Conservation (phyloP, 1,140 invertebrate species). For the honey bee (Apis mellifera) region DNA sequence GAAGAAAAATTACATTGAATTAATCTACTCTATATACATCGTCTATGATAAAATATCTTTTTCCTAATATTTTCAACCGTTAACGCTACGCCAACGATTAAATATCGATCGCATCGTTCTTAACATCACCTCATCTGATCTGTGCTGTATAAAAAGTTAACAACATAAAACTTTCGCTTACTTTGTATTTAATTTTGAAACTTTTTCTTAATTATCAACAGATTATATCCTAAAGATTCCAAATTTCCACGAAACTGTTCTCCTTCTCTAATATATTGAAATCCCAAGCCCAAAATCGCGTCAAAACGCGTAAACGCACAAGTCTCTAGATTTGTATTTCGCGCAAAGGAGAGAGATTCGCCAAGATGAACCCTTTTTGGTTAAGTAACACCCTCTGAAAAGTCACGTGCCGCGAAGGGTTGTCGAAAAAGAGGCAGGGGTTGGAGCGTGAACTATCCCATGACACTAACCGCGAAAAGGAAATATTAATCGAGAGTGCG, state of each 20-base stretch:
- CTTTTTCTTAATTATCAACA: too few relatives aligned
- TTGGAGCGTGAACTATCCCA: conserved; percentile 73
- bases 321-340: too few relatives aligned
- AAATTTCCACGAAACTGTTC: too few relatives aligned
- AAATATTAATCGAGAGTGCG: conserved; percentile 66
- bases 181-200: too few relatives aligned
- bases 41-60: not conserved
- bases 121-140: not conserved
- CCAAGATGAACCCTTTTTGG: not conserved
- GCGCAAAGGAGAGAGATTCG: not conserved
- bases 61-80: not conserved
- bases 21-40: too few relatives aligned
- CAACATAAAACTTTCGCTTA: too few relatives aligned
- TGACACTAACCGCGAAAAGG: conserved; percentile 61
- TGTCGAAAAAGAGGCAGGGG: conserved; percentile 28
- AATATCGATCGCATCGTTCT: not conserved
- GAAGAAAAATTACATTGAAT: too few relatives aligned
- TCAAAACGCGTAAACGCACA: too few relatives aligned
- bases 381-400: not conserved
- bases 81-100: not conserved
- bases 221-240: too few relatives aligned
- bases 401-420: conserved; percentile 33
- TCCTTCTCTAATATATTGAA: too few relatives aligned
- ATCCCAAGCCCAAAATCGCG: too few relatives aligned
- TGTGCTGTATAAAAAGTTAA: not conserved